Percentiles rank a stretch among this genome's conserved stretches.
These are phyloP conservation scores for Psammodynastes pulverulentus DNA, from an alignment of 2,113 vertebrate species.

Conservation along the genomic window DNA sequence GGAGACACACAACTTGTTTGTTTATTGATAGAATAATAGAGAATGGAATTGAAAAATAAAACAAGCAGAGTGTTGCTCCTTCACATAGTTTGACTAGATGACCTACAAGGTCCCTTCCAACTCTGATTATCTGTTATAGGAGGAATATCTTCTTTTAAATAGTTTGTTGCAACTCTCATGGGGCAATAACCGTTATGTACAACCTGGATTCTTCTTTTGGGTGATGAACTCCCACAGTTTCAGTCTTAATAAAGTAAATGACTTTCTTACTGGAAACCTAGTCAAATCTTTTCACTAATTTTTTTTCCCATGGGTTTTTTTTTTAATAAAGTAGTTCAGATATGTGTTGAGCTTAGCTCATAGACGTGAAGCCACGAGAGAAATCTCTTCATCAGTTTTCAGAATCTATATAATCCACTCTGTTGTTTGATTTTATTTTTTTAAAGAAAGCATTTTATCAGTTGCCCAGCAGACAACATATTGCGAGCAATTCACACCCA, in stretches of 20 bases:
- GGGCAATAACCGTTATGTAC: not conserved
- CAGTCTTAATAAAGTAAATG: not conserved
- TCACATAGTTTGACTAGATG: too few species aligned
- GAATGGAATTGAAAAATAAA: not conserved
- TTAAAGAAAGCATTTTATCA: not conserved
- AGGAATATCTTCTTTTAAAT: not conserved
- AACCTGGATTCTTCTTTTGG: not conserved
- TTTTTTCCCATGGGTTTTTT: not conserved
- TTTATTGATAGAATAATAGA: not conserved
- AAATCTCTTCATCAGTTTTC: not conserved
- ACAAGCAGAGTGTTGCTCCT: not conserved
- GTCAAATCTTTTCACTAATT: not conserved
- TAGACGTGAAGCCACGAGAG: not conserved
- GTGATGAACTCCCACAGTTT: not conserved
- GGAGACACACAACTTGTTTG: not conserved
- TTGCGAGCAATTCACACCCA: not conserved
- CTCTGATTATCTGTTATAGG: too few species aligned
- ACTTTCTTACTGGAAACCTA: not conserved
- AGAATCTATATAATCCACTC: not conserved
- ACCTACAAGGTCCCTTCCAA: too few species aligned
- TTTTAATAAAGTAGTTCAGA: not conserved
- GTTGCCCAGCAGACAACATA: not conserved
- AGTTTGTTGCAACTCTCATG: not conserved
- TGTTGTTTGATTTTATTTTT: not conserved
- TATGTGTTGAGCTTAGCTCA: not conserved